phyloP scores from a whole-genome alignment of 2,888 invertebrate genomes.

The Rapana venosa region DNA sequence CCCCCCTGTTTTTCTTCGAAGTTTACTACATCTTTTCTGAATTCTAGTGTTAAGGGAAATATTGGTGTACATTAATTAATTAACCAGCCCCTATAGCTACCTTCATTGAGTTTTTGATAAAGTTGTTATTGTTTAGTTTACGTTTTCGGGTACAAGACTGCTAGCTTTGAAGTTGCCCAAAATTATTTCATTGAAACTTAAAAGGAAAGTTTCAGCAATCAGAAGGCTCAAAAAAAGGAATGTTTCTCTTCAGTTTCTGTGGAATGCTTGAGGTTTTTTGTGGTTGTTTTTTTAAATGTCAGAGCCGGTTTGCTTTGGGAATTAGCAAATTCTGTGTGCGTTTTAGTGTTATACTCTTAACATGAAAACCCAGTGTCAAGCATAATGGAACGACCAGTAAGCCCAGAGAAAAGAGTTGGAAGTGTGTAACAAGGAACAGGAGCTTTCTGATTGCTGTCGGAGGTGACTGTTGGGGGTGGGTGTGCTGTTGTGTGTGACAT shows the following conservation, averaged over 20 bases:
- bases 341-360: no score
- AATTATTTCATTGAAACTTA: neutral
- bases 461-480: neutral
- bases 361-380: no score
- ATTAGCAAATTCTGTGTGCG: neutral
- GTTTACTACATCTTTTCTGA: neutral
- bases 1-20: neutral
- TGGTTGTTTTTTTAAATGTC: neutral
- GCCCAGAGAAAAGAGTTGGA: no score
- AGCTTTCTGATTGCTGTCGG: slow-evolving; percentile 15
- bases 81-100: neutral
- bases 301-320: neutral
- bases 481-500: neutral
- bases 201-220: neutral
- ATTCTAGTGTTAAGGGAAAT: neutral
- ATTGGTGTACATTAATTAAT: no score
- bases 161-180: neutral
- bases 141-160: neutral
- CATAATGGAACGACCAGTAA: no score
- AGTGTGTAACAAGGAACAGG: no score
- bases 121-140: neutral
- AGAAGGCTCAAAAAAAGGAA: neutral
- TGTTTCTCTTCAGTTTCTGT: neutral
- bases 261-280: neutral
- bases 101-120: neutral